Evolutionary conservation across 2,888 invertebrate genomes (phyloP), one percentile per base, ranked within the genome.

Genomic region (Biston betularia): DNA sequence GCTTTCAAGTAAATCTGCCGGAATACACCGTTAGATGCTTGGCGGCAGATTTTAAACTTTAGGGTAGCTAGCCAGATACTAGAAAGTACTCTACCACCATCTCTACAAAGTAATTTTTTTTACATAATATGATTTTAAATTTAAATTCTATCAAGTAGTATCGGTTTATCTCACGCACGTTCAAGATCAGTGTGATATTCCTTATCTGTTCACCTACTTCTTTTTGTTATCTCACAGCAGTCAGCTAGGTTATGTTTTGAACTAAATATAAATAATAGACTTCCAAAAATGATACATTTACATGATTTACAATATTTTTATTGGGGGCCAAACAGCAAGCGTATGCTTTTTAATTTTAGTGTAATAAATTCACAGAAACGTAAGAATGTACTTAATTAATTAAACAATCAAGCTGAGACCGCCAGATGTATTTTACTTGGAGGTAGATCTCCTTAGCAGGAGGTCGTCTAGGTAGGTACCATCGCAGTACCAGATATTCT

Each of bases 371-470:
- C 45, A 58, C 56, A 72, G 65, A 65, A 71, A 69, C 70, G 24
- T 24, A 24, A 24, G 24, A 1, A 24, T 24, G 24, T 24, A 24
- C 3, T 24, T 24, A 24, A 24, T 71, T 69, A 73, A 63, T 69
- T 66, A 68, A 68, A 68, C 70, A 72, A 72, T 68, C 65, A 63
- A 66, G 67, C 68, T 66, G 63, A 63, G 59, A 55, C 49, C 65
- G 65, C 48, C 74, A 68, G 70, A 66, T 72, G 74, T 46, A n/a
- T 15, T 8, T n/a, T n/a, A n/a, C n/a, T n/a, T n/a, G n/a, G n/a
- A n/a, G n/a, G n/a, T n/a, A n/a, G n/a, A n/a, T n/a, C n/a, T n/a
- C n/a, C n/a, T n/a, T n/a, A n/a, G n/a, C n/a, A n/a, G n/a, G n/a
- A n/a, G n/a, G n/a, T n/a, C n/a, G n/a, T n/a, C n/a, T n/a, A n/a